Conservation (phyloP, 2,888 invertebrate species). For the Ellobium chinense region DNA sequence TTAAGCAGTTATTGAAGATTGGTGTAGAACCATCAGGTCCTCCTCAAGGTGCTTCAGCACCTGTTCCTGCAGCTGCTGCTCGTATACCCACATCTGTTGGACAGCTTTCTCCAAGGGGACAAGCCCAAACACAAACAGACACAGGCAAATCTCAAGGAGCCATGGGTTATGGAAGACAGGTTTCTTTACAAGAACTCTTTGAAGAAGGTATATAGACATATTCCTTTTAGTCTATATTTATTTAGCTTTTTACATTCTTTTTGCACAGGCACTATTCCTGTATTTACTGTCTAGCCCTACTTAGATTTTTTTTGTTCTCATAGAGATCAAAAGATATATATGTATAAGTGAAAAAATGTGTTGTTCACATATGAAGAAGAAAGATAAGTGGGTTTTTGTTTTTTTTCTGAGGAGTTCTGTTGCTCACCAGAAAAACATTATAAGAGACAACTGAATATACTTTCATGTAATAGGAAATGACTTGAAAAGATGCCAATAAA, state of each 20-base stretch:
- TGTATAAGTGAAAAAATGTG: too few species aligned
- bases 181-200: constrained; percentile 75
- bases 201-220: constrained; percentile 60
- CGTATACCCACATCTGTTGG: neutral
- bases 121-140: neutral
- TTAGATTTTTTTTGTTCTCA: too few species aligned
- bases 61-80: neutral
- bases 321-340: too few species aligned
- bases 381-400: too few species aligned
- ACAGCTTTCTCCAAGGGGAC: constrained; percentile 1
- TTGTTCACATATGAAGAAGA: too few species aligned
- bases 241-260: neutral
- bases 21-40: constrained; percentile 46
- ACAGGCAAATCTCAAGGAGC: constrained; percentile 8
- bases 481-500: too few species aligned
- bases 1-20: constrained; percentile 72
- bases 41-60: neutral
- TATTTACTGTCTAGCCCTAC: too few species aligned
- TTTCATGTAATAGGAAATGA: too few species aligned
- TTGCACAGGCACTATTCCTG: too few species aligned
- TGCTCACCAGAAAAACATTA: too few species aligned
- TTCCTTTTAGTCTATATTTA: constrained; percentile 1
- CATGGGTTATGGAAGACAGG: constrained; percentile 68
- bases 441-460: too few species aligned
- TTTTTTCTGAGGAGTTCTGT: too few species aligned